Conservation (phyloP, 2,797 vertebrate species). For the Pipistrellus nathusii region DNA sequence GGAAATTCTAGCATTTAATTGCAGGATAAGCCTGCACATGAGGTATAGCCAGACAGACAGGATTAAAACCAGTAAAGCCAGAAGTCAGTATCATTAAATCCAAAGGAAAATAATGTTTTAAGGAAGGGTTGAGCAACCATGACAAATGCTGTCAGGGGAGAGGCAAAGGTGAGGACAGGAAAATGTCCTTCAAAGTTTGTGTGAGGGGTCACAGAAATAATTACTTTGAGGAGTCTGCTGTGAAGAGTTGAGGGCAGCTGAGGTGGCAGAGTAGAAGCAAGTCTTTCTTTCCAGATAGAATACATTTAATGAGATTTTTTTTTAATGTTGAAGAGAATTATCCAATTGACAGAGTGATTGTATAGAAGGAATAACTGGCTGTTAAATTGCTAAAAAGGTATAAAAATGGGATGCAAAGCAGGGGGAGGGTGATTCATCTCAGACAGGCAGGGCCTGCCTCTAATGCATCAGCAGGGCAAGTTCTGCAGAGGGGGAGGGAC, state of each 20-base stretch:
- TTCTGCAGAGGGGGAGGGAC: no score
- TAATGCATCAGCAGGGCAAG: rapidly evolving
- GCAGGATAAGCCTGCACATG: neutral
- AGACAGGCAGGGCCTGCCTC: neutral
- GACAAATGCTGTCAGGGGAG: neutral
- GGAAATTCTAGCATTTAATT: neutral
- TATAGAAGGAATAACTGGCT: neutral
- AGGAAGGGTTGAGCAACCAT: neutral
- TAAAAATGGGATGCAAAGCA: neutral
- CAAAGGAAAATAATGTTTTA: neutral
- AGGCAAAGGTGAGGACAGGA: neutral
- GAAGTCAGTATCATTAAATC: neutral
- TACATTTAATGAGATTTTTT: neutral
- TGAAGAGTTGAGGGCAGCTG: neutral
- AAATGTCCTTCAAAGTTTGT: neutral
- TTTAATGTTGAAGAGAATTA: neutral
- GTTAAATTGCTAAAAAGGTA: neutral
- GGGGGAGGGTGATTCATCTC: neutral
- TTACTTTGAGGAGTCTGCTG: neutral
- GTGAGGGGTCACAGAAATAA: neutral
- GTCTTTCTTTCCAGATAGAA: neutral
- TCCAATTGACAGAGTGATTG: neutral
- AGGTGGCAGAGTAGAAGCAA: neutral
- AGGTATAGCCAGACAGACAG: neutral
- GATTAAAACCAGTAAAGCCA: neutral